Base-by-base conservation (phyloP, 2,797 vertebrate genomes). In the Enteromius anoplus region DNA sequence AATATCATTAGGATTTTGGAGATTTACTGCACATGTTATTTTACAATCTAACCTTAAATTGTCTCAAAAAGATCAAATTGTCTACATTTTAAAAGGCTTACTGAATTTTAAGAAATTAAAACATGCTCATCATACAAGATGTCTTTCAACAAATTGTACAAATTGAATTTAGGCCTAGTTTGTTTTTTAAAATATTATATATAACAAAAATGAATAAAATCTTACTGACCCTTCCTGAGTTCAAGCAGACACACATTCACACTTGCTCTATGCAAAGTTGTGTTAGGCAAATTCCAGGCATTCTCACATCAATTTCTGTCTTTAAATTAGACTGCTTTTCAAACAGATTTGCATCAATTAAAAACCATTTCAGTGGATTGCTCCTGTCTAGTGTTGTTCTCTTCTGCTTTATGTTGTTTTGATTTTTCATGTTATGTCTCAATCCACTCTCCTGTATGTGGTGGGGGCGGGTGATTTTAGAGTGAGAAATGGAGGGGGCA, bases 401-500 rank as follows among this genome's bases (percentile, higher is more conserved):
- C 45, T 40, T 58, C 34, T 47, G 45, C 49, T 53, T 72, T 15
- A 34, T 45, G 29, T 40, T 55, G 42, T 51, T 34, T n/a, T 40
- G 26, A 23, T 49, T 47, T 82, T 34, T 69, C 19, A 62, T 87
- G 72, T 81, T 77, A 81, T 79, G 78, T 75, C 81, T 76, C 65
- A 76, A 83, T 83, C 64, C 40, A 55, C 21, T 55, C 81, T 84
- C 78, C 49, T 26, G 15, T 32, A 72, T 75, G 80, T 47, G 69
- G 45, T 66, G 64, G 65, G 88, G 85, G 85, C 81, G 84, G 72
- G 83, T 82, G 42, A 55, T 65, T 53, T 65, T 80, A 75, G 62
- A 85, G 62, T 45, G 70, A 83, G 66, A 81, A 58, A 77, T 45
- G 78, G 60, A 82, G 64, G 45, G n/a, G 62, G 17, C 23, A 37